Percentiles rank a stretch among this genome's conserved stretches.
These are phyloP conservation scores for Phalacrocorax brasilianus DNA, from an alignment of 2,113 vertebrate genomes.

Conservation along the genomic window DNA sequence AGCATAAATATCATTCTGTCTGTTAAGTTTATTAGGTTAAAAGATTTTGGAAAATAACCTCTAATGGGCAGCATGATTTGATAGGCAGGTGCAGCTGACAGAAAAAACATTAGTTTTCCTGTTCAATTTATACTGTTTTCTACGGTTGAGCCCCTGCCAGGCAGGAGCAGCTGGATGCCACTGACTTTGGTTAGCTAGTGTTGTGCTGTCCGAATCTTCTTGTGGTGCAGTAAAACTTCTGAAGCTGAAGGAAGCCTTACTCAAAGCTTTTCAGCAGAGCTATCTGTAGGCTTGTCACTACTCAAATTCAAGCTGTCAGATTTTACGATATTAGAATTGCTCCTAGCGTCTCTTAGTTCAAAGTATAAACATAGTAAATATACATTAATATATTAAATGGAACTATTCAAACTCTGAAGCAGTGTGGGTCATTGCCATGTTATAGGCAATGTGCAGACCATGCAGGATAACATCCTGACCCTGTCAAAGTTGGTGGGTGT, in stretches of 20 bases:
- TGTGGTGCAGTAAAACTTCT: background rate
- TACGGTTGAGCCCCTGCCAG: background rate
- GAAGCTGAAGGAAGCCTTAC: background rate
- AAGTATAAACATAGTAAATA: background rate
- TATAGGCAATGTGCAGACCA: background rate
- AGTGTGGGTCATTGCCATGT: background rate
- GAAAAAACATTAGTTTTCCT: conserved; percentile 7
- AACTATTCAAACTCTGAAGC: background rate
- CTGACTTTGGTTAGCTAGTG: background rate
- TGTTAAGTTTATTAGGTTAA: conserved; percentile 13
- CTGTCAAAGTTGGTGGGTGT: background rate
- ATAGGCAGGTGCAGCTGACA: conserved; percentile 34
- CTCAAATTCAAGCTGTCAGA: background rate
- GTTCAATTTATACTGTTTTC: background rate
- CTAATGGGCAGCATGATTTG: conserved; percentile 19
- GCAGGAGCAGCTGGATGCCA: background rate
- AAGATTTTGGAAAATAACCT: conserved; percentile 39
- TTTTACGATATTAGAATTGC: background rate
- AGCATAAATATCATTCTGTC: background rate
- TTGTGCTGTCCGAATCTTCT: background rate
- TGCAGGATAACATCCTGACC: background rate
- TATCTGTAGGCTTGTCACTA: background rate
- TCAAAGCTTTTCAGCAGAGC: background rate
- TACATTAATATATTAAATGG: background rate
- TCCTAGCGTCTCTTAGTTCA: background rate